phyloP scores from a whole-genome alignment of 2,888 invertebrate genomes.

The Agapostemon virescens region DNA sequence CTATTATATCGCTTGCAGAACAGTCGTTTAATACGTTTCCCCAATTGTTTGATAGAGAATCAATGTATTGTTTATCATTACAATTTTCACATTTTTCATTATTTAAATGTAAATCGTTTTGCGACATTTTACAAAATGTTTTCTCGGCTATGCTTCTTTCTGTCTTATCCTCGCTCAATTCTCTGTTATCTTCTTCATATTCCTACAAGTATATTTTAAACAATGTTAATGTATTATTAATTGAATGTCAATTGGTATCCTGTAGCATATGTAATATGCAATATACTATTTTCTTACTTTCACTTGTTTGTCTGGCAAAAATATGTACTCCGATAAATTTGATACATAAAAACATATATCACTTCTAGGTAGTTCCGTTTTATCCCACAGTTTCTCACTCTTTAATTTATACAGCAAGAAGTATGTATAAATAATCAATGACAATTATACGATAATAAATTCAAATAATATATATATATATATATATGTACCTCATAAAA shows the following conservation, averaged over 20 bases:
- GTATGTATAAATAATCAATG: constrained; percentile 1
- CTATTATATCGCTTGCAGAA: constrained; percentile 79
- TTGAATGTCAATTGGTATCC: background rate
- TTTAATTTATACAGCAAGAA: constrained; percentile 25
- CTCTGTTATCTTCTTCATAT: constrained; percentile 3
- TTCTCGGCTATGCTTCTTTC: constrained; percentile 18
- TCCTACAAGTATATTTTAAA: constrained; percentile 35
- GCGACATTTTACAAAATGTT: background rate
- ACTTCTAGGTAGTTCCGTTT: constrained; percentile 64
- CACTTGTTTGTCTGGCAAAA: constrained; percentile 32
- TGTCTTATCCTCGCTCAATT: constrained; percentile 7
- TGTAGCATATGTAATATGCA: constrained; percentile 16
- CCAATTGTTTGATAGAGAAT: constrained; percentile 74
- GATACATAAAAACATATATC: constrained; percentile 71
- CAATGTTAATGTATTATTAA: constrained; percentile 1
- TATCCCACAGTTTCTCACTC: constrained; percentile 71
- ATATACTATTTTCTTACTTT: constrained; percentile 19
- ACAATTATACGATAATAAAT: constrained; percentile 12
- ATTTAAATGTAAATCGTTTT: background rate
- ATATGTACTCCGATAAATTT: constrained; percentile 63
- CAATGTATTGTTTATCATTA: constrained; percentile 50
- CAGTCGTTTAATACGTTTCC: constrained; percentile 74
- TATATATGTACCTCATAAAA: constrained; percentile 69
- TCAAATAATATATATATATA: constrained; percentile 40
- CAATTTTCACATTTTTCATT: constrained; percentile 28